Percentiles rank a stretch among this genome's conserved stretches.
Evolutionary conservation across 2,888 invertebrate species (phyloP).

Genomic region (Mesorhabditis spiculigera): DNA sequence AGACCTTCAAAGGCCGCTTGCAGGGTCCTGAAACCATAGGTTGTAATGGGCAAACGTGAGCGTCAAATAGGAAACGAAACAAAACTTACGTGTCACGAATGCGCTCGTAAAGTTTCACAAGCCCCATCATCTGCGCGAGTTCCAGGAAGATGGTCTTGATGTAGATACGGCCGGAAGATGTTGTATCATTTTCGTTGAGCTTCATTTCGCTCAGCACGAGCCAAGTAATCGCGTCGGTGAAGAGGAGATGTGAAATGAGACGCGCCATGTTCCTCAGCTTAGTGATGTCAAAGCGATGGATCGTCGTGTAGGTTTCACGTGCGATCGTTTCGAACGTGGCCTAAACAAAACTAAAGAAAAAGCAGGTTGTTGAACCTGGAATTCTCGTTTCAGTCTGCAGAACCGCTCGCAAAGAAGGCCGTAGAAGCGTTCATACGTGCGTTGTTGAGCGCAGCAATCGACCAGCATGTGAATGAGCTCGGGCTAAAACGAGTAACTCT

Average conservation of each 20-base stretch:
- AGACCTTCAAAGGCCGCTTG: constrained; percentile 82
- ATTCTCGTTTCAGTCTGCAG: constrained; percentile 87
- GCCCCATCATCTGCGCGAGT: constrained; percentile 89
- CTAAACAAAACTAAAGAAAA: constrained; percentile 9
- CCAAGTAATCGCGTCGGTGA: constrained; percentile 96
- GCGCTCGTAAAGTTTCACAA: constrained; percentile 82
- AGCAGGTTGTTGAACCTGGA: constrained; percentile 65
- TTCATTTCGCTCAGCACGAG: constrained; percentile 78
- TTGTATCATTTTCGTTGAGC: constrained; percentile 93
- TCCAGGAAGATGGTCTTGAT: constrained; percentile 93
- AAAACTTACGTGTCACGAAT: constrained; percentile 80
- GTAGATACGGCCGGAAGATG: constrained; percentile 92
- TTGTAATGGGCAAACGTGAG: not conserved
- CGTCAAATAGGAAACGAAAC: constrained; percentile 8
- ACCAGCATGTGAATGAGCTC: constrained; percentile 98
- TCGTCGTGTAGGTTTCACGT: constrained; percentile 85
- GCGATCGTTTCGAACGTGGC: constrained; percentile 91
- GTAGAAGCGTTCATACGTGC: constrained; percentile 97
- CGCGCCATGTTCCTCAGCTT: constrained; percentile 91
- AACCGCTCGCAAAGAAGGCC: constrained; percentile 88
- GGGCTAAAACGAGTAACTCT: constrained; percentile 53
- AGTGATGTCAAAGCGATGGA: constrained; percentile 88
- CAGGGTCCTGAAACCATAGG: constrained; percentile 71
- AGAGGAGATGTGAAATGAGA: constrained; percentile 90
- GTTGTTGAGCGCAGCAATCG: constrained; percentile 96